A percentile compares a stretch with the other conserved stretches of the same genome.
phyloP scores from a whole-genome alignment of 2,797 vertebrate species.

The Hyperoplus immaculatus region DNA sequence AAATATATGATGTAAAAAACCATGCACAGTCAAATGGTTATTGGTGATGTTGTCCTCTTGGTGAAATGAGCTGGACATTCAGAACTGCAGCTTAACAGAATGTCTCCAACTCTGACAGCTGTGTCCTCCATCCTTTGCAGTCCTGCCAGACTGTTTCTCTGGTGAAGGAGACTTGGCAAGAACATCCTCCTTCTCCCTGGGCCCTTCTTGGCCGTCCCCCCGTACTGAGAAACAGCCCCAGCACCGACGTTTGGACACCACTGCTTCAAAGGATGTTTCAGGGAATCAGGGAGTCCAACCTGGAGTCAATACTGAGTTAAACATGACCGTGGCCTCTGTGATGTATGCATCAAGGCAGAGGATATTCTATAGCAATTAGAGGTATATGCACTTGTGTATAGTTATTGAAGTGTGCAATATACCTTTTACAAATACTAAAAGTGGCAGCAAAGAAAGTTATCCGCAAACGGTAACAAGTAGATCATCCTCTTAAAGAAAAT shows the following conservation, averaged over 20 bases:
- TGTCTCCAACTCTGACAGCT: conserved; percentile 49
- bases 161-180: conserved; percentile 44
- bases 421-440: no score
- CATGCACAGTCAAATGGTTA: background rate
- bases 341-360: background rate
- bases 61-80: conserved; percentile 17
- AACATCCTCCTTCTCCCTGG: conserved; percentile 19
- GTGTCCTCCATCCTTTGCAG: conserved; percentile 50
- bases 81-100: conserved; percentile 37
- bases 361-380: background rate
- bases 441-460: no score
- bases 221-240: conserved; percentile 38
- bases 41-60: background rate
- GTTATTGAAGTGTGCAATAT: no score
- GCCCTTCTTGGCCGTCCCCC: conserved; percentile 25
- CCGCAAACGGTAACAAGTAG: no score
- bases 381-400: background rate
- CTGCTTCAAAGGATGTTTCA: conserved; percentile 9
- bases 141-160: conserved; percentile 39
- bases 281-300: background rate
- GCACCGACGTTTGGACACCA: conserved; percentile 34
- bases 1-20: background rate
- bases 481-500: no score
- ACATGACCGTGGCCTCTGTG: background rate
- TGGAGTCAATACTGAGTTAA: conserved; percentile 2